phyloP scores from a whole-genome alignment of 2,888 invertebrate species.

The Lasioglossum malachurum region DNA sequence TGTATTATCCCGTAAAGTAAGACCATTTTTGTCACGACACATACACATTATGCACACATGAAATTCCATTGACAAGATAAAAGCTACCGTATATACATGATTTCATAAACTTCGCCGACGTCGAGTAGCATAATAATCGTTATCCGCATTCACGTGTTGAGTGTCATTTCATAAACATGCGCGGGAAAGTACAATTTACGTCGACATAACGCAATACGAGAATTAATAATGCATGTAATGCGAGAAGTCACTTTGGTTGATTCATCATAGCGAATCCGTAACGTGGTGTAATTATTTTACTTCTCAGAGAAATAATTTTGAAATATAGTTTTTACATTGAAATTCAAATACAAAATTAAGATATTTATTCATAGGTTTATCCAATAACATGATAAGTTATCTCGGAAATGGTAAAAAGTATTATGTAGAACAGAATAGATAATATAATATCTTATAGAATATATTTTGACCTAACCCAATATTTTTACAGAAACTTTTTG shows the following conservation, averaged over 20 bases:
- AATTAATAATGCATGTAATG: not conserved
- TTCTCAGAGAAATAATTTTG: not conserved
- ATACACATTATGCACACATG: not conserved
- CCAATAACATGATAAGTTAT: too few relatives aligned
- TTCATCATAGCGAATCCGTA: not conserved
- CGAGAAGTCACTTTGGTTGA: not conserved
- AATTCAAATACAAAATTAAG: too few relatives aligned
- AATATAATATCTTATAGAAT: too few relatives aligned
- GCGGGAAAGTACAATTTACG: not conserved
- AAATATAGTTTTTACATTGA: not conserved
- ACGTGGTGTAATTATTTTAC: not conserved
- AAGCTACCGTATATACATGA: not conserved
- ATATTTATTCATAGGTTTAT: too few relatives aligned
- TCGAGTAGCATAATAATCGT: not conserved
- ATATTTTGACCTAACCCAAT: too few relatives aligned
- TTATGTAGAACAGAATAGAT: too few relatives aligned
- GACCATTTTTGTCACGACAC: not conserved
- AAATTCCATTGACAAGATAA: not conserved
- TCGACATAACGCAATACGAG: not conserved
- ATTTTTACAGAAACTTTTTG: not conserved
- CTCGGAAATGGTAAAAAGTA: too few relatives aligned
- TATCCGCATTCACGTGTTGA: not conserved
- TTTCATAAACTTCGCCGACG: not conserved
- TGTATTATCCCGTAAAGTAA: too few relatives aligned
- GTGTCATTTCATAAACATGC: not conserved